These are phyloP conservation scores for Vesta saturnalis DNA, from an alignment of 2,888 invertebrate genomes.

Conservation along the genomic window DNA sequence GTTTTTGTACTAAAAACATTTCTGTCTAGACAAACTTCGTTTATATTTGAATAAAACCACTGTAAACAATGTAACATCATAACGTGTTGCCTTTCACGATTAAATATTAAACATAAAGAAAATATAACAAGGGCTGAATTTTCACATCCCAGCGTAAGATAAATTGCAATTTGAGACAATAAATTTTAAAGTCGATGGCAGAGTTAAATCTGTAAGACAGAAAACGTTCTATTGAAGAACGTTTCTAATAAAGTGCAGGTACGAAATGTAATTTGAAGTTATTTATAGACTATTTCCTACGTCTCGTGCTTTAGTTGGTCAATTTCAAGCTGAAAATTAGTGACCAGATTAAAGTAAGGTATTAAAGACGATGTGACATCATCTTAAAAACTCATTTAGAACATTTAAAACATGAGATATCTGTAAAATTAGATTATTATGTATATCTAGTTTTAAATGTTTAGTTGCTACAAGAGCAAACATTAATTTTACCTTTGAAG, in stretches of 20 bases:
- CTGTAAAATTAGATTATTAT: too few species aligned
- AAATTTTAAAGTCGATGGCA: constrained; percentile 12
- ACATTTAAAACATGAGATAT: too few species aligned
- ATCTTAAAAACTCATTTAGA: not conserved
- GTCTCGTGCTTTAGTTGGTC: constrained; percentile 22
- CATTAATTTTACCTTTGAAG: too few species aligned
- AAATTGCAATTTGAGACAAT: constrained; percentile 5
- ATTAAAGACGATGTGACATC: not conserved
- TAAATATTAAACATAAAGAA: not conserved
- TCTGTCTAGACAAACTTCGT: constrained; percentile 26
- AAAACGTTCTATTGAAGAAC: constrained; percentile 19
- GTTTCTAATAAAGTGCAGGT: constrained; percentile 34
- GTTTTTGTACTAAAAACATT: not conserved
- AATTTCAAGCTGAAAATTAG: constrained; percentile 21
- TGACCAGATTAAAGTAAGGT: constrained; percentile 11
- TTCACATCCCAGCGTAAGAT: not conserved
- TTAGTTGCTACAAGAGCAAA: too few species aligned
- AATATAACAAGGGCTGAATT: too few species aligned
- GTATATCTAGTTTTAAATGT: too few species aligned
- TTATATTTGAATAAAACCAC: not conserved
- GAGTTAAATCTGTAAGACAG: constrained; percentile 19
- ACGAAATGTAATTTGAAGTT: constrained; percentile 34
- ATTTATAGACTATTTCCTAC: constrained; percentile 30
- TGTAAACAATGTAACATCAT: not conserved
- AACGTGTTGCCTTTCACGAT: not conserved